Evolutionary conservation across 2,888 invertebrate genomes (phyloP).

Genomic region (Kuschelorhynchus macadamiae): DNA sequence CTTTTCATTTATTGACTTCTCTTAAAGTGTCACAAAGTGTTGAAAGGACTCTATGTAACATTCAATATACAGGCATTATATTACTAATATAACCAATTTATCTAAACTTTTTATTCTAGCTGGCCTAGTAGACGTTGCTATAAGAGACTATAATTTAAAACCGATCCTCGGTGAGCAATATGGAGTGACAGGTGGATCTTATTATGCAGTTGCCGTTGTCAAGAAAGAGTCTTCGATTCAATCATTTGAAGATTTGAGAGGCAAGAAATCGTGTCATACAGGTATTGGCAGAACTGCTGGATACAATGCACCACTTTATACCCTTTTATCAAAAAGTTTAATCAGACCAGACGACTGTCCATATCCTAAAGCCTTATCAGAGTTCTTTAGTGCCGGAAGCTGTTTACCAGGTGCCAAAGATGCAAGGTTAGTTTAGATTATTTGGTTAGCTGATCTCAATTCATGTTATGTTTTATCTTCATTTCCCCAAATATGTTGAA

Average conservation of each 20-base stretch:
- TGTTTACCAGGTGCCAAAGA: slow-evolving; percentile 75
- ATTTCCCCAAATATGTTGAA: no score
- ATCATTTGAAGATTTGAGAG: slow-evolving; percentile 74
- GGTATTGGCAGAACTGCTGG: slow-evolving; percentile 71
- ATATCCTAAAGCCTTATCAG: slow-evolving; percentile 72
- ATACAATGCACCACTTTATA: slow-evolving; percentile 71
- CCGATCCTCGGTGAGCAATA: slow-evolving; percentile 79
- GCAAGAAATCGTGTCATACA: slow-evolving; percentile 74
- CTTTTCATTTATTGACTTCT: no score
- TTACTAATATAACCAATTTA: no score
- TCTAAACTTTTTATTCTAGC: no score
- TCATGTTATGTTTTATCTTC: no score
- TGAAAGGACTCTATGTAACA: no score
- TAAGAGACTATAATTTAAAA: slow-evolving; percentile 73
- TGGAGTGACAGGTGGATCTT: slow-evolving; percentile 68
- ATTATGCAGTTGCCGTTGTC: slow-evolving; percentile 78
- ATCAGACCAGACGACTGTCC: slow-evolving; percentile 73
- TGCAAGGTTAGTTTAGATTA: slow-evolving; percentile 63
- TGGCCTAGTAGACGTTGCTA: slow-evolving; percentile 71
- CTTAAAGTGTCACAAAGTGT: no score
- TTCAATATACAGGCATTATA: no score
- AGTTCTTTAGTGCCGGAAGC: slow-evolving; percentile 79
- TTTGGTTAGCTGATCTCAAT: no score
- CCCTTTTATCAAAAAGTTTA: slow-evolving; percentile 73
- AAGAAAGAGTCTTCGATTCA: slow-evolving; percentile 73